Percentiles rank a stretch among this genome's conserved stretches.
Evolutionary conservation across 2,888 invertebrate species (phyloP).

Genomic region (Tetragonula carbonaria): DNA sequence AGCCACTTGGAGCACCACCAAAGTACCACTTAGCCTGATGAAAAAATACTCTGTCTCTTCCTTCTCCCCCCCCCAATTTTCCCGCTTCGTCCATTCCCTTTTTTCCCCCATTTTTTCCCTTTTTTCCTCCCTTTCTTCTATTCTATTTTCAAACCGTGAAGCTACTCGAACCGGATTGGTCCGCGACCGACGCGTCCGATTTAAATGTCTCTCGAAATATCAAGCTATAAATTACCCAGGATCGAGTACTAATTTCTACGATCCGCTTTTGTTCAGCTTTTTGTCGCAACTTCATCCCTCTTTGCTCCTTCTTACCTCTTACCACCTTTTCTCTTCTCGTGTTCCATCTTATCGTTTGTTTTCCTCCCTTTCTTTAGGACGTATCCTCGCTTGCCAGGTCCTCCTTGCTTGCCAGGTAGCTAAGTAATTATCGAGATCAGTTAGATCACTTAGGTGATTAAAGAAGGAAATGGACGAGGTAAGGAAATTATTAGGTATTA

Average conservation of each 20-base stretch:
- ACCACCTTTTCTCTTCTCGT: too few relatives aligned
- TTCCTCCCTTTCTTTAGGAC: neutral
- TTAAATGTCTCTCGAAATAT: neutral
- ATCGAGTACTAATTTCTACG: conserved; percentile 36
- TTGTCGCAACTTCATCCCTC: conserved; percentile 5
- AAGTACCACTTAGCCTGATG: conserved; percentile 29
- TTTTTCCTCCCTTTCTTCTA: too few relatives aligned
- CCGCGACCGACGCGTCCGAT: neutral
- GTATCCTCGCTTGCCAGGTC: neutral
- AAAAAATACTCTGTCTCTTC: conserved; percentile 3
- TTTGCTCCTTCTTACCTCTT: too few relatives aligned
- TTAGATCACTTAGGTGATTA: conserved; percentile 60
- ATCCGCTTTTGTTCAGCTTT: conserved; percentile 13
- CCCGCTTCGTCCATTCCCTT: too few relatives aligned
- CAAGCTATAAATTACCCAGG: conserved; percentile 27
- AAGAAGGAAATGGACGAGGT: conserved; percentile 43
- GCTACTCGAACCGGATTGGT: conserved; percentile 9
- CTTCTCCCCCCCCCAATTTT: too few relatives aligned
- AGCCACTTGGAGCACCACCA: neutral
- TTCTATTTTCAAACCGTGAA: neutral
- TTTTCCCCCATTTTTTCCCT: too few relatives aligned
- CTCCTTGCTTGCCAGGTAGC: conserved; percentile 1
- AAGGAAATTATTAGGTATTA: too few relatives aligned
- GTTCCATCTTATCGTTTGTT: neutral
- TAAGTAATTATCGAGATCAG: conserved; percentile 55